Evolutionary conservation across 2,113 vertebrate species (phyloP), one percentile per base, ranked within the genome.

Genomic region (Piaya cayana): DNA sequence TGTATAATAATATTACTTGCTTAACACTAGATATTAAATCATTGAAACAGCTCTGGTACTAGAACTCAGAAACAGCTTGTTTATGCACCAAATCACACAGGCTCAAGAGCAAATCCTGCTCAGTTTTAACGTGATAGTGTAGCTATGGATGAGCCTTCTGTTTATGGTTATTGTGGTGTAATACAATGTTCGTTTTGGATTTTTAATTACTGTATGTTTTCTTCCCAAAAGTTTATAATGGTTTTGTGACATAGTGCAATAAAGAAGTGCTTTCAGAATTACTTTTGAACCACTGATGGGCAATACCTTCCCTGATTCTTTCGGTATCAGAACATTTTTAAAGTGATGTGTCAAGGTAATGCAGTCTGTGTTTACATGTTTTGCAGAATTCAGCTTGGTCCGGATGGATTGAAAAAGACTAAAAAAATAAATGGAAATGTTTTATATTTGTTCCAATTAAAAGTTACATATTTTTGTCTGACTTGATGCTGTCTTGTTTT

Each of bases 401-500:
- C 39, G 47, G 71, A 37, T 70, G 6, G n/a, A 43, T 15, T 84
- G 77, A 29, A 76, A 81, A 81, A 23, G 2, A 72, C 21, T 75
- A 12, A 11, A 39, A 3, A 65, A 50, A 68, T 43, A 43, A 71
- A 32, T 58, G 4, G 47, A 36, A 87, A 16, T 49, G 12, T 5
- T 42, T 58, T 85, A 4, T 42, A 19, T 53, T 56, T 70, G 15
- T 59, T 90, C 53, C 70, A 49, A n/a, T 71, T 83, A 43, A 36
- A 84, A 70, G 11, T 77, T 77, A 15, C 13, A 3, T 90, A 11
- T 47, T 55, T 87, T 56, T 63, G 32, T 80, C 93, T 97, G 74
- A 97, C 34, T 19, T 76, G 8, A 45, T 74, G 13, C 20, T 26
- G 69, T 77, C 79, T 84, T 82, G 39, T 96, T 84, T 82, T 96